Conservation (phyloP, 92 coral and sea anemone species). For the Epizoanthus illoricatus region DNA sequence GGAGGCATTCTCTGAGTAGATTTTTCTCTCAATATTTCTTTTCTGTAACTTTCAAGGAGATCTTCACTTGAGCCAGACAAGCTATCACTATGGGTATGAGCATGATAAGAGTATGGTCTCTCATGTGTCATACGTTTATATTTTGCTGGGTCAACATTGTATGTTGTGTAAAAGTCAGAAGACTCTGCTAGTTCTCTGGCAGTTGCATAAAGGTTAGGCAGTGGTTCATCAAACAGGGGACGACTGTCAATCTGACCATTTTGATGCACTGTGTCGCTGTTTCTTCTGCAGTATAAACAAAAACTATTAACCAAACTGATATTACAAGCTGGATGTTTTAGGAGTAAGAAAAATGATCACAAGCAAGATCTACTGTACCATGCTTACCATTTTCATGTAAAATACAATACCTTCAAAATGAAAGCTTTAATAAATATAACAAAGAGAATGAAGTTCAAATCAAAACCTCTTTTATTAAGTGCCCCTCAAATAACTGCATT, state of each 20-base stretch:
- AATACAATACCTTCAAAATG: no score
- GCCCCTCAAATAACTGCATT: no score
- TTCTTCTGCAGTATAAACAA: constrained; percentile 2
- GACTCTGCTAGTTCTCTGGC: constrained; percentile 58
- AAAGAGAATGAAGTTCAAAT: no score
- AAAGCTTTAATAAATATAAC: no score
- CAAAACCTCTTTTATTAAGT: no score
- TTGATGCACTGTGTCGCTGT: constrained; percentile 17
- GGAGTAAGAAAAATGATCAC: no score
- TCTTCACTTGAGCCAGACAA: constrained; percentile 84
- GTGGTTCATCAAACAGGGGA: neutral
- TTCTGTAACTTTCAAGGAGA: constrained; percentile 70
- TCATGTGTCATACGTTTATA: constrained; percentile 41
- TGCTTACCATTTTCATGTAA: no score
- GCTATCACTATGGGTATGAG: constrained; percentile 51
- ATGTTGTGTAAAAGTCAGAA: constrained; percentile 76
- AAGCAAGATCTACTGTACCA: no score
- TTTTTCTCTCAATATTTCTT: constrained; percentile 27
- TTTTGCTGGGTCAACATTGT: constrained; percentile 69
- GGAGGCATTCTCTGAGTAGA: neutral
- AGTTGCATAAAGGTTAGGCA: constrained; percentile 73
- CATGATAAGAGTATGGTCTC: constrained; percentile 37
- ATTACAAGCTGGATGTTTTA: no score
- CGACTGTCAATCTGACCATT: constrained; percentile 35
- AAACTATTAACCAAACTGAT: neutral